Base-by-base conservation (phyloP, 2,113 vertebrate genomes). In the Toxotes chatareus region DNA sequence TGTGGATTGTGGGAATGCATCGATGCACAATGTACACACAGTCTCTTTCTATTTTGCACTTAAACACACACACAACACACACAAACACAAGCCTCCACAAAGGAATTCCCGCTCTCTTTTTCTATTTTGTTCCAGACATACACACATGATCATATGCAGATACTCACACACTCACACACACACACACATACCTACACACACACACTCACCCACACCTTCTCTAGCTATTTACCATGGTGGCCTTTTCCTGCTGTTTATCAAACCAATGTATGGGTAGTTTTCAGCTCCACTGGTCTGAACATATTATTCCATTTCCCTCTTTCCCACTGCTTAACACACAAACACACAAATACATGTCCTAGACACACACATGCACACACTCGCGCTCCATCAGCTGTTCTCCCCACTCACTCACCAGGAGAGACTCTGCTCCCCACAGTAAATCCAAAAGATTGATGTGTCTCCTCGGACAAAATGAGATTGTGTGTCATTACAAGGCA, bases 251-350 rank as follows among this genome's bases (percentile, higher is more conserved):
- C 90, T 95, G 92, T 94, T 94, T 94, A 93, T 93, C 91, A 94
- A 94, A 92, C 91, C 90, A 90, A 89, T 93, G 91, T 93, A 92
- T 91, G 89, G 86, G 89, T 93, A 91, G 88, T 94, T 94, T 94
- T 94, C 92, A 92, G 92, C 93, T 95, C 88, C 91, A 94, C 87
- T 92, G 93, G 79, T 93, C 91, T 87, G 91, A 83, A 90, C 86
- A 93, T 90, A 93, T 94, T 94, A 93, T 95, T 94, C 91, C 83
- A 92, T 95, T 93, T 93, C 89, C 82, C 83, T 69, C 75, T 85
- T 91, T 84, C 91, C 87, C 80, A 80, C 86, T 93, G 89, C 83
- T 92, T 87, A 90, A 87, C 91, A 90, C 85, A 89, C 85, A 88
- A 90, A 87, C 91, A 90, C 85, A 89, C 85, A 88, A 79, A 89